Evolutionary conservation across 2,797 vertebrate species (phyloP).

Genomic region (Phyllotis vaccarum): DNA sequence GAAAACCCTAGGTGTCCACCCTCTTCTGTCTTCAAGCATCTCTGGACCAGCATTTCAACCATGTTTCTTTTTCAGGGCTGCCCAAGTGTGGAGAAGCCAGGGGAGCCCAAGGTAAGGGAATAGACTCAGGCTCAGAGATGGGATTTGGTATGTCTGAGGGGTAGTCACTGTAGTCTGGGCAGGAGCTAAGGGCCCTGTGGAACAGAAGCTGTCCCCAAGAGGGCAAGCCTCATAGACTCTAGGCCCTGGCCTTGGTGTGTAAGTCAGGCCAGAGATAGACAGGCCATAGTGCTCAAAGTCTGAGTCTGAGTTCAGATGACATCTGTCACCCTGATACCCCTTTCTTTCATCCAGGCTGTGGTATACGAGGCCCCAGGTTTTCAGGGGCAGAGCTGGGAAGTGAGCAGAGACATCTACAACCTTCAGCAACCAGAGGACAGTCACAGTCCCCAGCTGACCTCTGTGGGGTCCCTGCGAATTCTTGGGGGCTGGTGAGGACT

Average conservation of each 20-base stretch:
- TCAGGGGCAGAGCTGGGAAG: slow-evolving; percentile 91
- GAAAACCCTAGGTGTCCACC: not conserved
- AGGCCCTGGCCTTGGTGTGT: not conserved
- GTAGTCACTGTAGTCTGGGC: not conserved
- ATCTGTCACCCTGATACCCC: not conserved
- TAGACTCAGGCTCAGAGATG: not conserved
- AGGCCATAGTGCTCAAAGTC: not conserved
- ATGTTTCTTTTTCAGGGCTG: slow-evolving; percentile 91
- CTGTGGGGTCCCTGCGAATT: slow-evolving; percentile 92
- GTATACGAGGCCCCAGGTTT: slow-evolving; percentile 93
- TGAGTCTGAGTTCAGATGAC: not conserved
- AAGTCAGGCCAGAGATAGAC: not conserved
- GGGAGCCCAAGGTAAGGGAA: slow-evolving; percentile 92
- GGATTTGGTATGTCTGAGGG: not conserved
- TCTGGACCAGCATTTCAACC: not conserved
- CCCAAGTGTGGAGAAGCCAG: slow-evolving; percentile 92
- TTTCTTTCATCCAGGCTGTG: slow-evolving; percentile 87
- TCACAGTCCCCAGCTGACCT: slow-evolving; percentile 87
- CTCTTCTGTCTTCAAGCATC: not conserved
- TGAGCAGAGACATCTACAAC: slow-evolving; percentile 91
- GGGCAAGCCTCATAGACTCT: not conserved
- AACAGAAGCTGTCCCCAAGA: not conserved
- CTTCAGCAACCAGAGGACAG: slow-evolving; percentile 89
- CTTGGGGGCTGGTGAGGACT: slow-evolving; percentile 95
- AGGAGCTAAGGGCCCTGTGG: not conserved